A percentile compares a stretch with the other conserved stretches of the same genome.
Evolutionary conservation across 1,140 invertebrate genomes (phyloP).

Genomic region (Atta colombica): DNA sequence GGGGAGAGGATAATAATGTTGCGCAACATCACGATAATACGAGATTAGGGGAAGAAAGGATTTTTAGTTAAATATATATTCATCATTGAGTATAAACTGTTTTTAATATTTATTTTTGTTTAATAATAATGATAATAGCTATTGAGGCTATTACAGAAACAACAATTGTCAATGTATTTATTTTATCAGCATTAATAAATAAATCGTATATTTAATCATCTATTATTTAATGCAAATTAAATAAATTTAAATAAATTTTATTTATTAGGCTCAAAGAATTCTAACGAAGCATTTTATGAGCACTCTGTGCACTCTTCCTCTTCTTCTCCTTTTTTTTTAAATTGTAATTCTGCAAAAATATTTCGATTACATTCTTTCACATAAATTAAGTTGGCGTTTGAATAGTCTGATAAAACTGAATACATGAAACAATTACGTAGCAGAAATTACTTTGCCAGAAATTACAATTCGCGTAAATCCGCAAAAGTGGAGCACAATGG

Average conservation of each 20-base stretch:
- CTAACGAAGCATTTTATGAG: conserved; percentile 4
- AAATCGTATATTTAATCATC: not conserved
- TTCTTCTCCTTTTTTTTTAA: not conserved
- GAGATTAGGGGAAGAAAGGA: not conserved
- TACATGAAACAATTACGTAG: not conserved
- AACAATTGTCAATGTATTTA: not conserved
- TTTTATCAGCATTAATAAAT: not conserved
- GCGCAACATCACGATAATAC: not conserved
- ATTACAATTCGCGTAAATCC: conserved; percentile 20
- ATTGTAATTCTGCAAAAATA: not conserved
- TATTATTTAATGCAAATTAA: not conserved
- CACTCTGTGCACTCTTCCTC: not conserved
- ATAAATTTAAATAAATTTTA: not conserved
- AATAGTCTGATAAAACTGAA: not conserved
- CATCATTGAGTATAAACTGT: not conserved
- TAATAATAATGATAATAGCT: not conserved
- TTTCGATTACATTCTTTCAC: conserved; percentile 22
- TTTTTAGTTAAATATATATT: conserved; percentile 14
- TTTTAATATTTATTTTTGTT: not conserved
- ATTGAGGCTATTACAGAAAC: not conserved
- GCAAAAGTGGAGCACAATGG: not conserved
- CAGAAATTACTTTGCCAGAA: conserved; percentile 6
- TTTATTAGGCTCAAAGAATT: conserved; percentile 1
- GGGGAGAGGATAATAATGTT: not conserved
- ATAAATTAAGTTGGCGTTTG: not conserved